Evolutionary conservation across 1,140 invertebrate species (phyloP), one percentile per base, ranked within the genome.

Genomic region (Drosophila cardini): DNA sequence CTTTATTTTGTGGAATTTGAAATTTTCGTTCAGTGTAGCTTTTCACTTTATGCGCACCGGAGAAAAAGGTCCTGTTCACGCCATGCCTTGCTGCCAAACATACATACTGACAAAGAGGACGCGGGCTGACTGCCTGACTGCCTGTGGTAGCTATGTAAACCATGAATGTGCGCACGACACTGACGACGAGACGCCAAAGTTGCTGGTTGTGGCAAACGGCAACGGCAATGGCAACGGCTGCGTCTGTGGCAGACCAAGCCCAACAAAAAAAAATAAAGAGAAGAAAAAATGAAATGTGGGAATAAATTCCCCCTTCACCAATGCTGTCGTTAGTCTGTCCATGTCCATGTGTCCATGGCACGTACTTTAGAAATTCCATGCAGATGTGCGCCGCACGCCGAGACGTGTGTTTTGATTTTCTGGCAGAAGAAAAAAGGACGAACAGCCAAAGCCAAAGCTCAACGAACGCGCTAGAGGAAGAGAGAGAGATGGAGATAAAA

Each of bases 351-450:
- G 77, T 85, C 73, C 80, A 43, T 84, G 85, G 84, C 85, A 89
- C 84, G 84, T 89, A 90, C 84, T 90, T 89, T 90, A 84, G 84
- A 89, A 90, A 87, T 87, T 87, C 83, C 80, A 87, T 87, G 84
- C 84, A 87, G 84, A 89, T 87, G 84, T 89, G 84, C 84, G 84
- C 84, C 84, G 73, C 84, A 87, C 84, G 84, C 84, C 84, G 84
- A 89, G 84, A 89, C 85, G 84, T 89, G 84, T 89, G 84, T 89
- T 89, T 89, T 89, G 84, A 89, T 89, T 89, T 89, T 89, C 85
- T 78, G 73, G 80, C 68, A 26, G 21, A 26, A 26, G 0, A 45
- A 53, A 42, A n/a, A 40, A 60, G 43, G 40, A 61, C 32, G 56
- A 62, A 38, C 18, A 38, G 69, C 56, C 55, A 62, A 76, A 79